Evolutionary conservation across 1,140 invertebrate species (phyloP), one percentile per base, ranked within the genome.

Genomic region (Drosophila funebris): DNA sequence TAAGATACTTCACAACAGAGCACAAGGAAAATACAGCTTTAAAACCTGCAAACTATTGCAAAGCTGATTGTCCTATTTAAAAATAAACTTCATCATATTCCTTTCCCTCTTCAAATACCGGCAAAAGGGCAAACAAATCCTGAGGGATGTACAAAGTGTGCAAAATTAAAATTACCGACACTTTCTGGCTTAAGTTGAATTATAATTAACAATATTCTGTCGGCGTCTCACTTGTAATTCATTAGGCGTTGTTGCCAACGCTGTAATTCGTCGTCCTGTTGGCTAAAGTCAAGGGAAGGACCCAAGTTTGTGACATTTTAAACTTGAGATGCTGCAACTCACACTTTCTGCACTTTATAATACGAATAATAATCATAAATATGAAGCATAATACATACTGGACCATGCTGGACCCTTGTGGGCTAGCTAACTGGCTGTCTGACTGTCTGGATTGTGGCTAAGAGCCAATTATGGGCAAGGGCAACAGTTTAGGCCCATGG

Each of bases 401-500:
- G 13, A 14, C 6, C 8, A n/a, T 14, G 52, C 13, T 37, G 13
- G 9, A 8, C 13, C 13, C 29, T 33, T 7, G 27, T 7, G 27
- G 29, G 9, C 31, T 9, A 4, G 43, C 8, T 36, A 36, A 46
- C 43, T 24, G 5, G 8, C 7, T 44, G 41, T 1, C 27, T 41
- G 43, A 16, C 18, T 50, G 58, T 8, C 14, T 13, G 31, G 16
- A 8, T 16, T 54, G 36, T 58, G 58, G 24, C 56, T 41, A 50
- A 76, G 57, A 71, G 70, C 73, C 80, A 81, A 85, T 85, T 85
- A 85, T 81, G 70, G 67, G 66, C 67, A 78, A 82, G 78, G 68
- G 74, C 76, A 88, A 82, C 83, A 72, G 72, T 87, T 87, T 87
- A 52, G 82, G 43, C 50, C 70, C 60, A 72, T 60, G 81, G 82